Evolutionary conservation across 2,113 vertebrate species (phyloP).

Genomic region (Dromaius novaehollandiae): DNA sequence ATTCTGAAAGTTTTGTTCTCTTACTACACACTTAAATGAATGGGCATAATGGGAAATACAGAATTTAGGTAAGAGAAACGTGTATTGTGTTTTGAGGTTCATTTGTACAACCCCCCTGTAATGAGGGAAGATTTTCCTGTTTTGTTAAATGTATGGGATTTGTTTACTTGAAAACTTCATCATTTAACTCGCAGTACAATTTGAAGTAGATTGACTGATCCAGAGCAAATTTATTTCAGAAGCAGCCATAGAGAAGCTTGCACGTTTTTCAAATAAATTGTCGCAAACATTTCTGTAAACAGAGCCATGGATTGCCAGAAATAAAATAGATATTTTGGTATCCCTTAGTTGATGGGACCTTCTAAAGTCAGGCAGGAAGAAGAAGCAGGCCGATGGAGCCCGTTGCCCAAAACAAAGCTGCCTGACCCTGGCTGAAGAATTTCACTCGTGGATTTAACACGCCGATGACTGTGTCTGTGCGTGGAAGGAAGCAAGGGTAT

Average conservation of each 20-base stretch:
- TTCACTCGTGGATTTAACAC: neutral
- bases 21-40: neutral
- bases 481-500: conserved; percentile 26
- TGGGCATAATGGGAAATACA: neutral
- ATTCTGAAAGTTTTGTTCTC: neutral
- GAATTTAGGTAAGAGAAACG: neutral
- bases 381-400: neutral
- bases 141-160: neutral
- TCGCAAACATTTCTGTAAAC: neutral
- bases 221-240: neutral
- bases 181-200: neutral
- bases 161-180: neutral
- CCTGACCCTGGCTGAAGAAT: neutral
- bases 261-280: neutral
- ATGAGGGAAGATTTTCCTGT: neutral
- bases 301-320: neutral
- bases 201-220: neutral
- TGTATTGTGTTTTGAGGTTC: neutral
- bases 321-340: fast-evolving
- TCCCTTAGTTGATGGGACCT: neutral
- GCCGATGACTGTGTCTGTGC: neutral
- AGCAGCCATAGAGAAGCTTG: neutral
- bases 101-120: neutral
- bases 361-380: neutral
- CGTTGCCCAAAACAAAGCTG: neutral